These are phyloP conservation scores for Pseudotriccus pelzelni DNA, from an alignment of 2,797 vertebrate genomes.

Conservation along the genomic window DNA sequence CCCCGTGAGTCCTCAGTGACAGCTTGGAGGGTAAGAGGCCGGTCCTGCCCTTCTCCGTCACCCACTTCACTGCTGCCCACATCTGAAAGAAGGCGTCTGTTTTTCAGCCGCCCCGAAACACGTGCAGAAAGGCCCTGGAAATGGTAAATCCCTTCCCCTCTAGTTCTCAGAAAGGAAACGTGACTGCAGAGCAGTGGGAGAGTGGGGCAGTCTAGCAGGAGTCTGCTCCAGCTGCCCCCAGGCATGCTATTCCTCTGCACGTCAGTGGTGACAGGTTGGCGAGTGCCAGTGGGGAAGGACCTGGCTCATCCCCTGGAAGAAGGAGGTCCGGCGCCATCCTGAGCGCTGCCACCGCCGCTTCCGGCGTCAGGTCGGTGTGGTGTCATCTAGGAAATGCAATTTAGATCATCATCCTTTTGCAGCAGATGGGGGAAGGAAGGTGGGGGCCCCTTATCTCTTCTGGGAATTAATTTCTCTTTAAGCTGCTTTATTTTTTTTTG, in stretches of 20 bases:
- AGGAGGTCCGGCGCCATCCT: not conserved
- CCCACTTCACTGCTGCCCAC: not conserved
- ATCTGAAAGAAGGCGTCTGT: rapidly evolving
- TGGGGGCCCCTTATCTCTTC: constrained; percentile 4
- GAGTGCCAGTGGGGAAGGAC: not conserved
- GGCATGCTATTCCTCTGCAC: not conserved
- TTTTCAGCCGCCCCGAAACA: not conserved
- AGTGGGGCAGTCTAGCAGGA: rapidly evolving
- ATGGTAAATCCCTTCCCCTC: not conserved
- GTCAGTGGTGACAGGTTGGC: rapidly evolving
- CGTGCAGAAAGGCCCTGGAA: not conserved
- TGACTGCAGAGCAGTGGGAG: not conserved
- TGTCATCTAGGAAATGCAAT: constrained; percentile 36
- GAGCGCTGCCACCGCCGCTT: not conserved
- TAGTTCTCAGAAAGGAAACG: not conserved
- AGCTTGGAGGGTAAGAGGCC: not conserved
- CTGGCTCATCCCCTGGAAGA: not conserved
- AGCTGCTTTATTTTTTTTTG: not conserved
- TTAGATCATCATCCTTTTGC: constrained; percentile 41
- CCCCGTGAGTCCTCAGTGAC: not conserved
- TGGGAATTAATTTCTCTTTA: constrained; percentile 11
- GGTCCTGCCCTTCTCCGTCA: not conserved
- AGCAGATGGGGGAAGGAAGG: constrained; percentile 13
- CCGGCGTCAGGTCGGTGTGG: not conserved
- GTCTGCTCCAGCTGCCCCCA: not conserved